These are phyloP conservation scores for Sycophila texana DNA, from an alignment of 2,888 invertebrate species.

Conservation along the genomic window DNA sequence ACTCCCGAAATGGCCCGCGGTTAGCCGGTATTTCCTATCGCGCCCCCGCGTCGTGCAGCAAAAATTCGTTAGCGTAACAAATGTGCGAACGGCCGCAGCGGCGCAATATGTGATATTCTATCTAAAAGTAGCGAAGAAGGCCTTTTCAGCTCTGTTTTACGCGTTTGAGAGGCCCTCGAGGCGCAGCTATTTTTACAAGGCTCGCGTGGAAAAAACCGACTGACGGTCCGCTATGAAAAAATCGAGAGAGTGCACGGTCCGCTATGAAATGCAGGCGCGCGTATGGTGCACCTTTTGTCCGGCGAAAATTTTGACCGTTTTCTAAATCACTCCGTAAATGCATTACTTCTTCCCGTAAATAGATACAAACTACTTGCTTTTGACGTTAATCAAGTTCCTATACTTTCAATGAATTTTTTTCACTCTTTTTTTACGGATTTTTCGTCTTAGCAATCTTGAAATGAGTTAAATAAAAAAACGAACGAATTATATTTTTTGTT, in stretches of 20 bases:
- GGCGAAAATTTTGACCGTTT: neutral
- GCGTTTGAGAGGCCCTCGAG: neutral
- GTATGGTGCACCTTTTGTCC: neutral
- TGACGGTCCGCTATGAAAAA: too few species aligned
- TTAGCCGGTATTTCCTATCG: conserved; percentile 33
- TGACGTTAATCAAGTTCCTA: too few species aligned
- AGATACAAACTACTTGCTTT: too few species aligned
- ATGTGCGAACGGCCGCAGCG: neutral
- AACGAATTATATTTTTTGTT: too few species aligned
- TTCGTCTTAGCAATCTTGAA: too few species aligned
- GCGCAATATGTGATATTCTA: conserved; percentile 43
- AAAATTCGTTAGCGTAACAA: conserved; percentile 48
- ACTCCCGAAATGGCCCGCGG: conserved; percentile 46
- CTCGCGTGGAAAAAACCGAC: neutral
- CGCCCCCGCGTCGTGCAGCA: neutral
- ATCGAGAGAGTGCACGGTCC: neutral
- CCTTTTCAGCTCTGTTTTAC: neutral
- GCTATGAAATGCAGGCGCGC: neutral
- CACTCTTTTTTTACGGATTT: too few species aligned
- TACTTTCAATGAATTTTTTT: too few species aligned
- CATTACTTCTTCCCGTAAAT: too few species aligned
- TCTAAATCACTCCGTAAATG: too few species aligned
- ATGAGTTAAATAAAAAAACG: too few species aligned
- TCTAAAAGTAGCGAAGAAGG: conserved; percentile 21
- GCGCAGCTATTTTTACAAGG: neutral